Conservation (phyloP, 1,140 invertebrate genomes). For the Hyposmocoma kahamanoa region DNA sequence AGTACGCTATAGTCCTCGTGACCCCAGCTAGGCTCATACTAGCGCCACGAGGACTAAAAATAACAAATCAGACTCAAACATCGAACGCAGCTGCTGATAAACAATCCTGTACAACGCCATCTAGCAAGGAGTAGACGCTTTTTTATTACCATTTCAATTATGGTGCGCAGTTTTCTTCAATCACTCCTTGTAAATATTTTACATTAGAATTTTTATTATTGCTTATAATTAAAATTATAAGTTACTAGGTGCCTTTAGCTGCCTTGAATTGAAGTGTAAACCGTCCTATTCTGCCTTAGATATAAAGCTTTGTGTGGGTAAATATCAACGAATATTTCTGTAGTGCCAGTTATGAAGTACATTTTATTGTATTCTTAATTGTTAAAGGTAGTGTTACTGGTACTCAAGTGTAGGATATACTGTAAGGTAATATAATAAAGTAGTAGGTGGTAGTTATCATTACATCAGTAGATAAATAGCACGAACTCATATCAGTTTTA, state of each 20-base stretch:
- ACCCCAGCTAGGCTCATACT: constrained; percentile 57
- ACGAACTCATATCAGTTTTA: neutral
- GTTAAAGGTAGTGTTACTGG: neutral
- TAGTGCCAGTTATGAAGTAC: constrained; percentile 58
- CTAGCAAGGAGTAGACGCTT: constrained; percentile 44
- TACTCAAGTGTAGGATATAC: too few relatives aligned
- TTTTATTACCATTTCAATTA: too few relatives aligned
- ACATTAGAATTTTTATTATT: constrained; percentile 9
- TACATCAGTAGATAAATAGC: too few relatives aligned
- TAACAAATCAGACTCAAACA: constrained; percentile 23
- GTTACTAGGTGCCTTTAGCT: constrained; percentile 53
- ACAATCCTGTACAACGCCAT: constrained; percentile 38
- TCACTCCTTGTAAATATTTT: neutral
- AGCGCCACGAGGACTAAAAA: constrained; percentile 62
- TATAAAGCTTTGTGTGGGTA: constrained; percentile 39
- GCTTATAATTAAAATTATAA: constrained; percentile 4
- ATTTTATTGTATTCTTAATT: constrained; percentile 6
- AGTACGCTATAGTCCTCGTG: constrained; percentile 70
- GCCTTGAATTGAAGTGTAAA: constrained; percentile 50
- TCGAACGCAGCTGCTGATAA: constrained; percentile 15
- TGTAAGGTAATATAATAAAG: neutral
- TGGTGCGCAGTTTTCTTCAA: neutral
- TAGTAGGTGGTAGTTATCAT: neutral
- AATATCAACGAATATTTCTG: constrained; percentile 54
- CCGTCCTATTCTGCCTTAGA: constrained; percentile 59